Percentiles rank a stretch among this genome's conserved stretches.
Conservation (phyloP, 2,113 vertebrate species). For the Mionectes macconnelli region DNA sequence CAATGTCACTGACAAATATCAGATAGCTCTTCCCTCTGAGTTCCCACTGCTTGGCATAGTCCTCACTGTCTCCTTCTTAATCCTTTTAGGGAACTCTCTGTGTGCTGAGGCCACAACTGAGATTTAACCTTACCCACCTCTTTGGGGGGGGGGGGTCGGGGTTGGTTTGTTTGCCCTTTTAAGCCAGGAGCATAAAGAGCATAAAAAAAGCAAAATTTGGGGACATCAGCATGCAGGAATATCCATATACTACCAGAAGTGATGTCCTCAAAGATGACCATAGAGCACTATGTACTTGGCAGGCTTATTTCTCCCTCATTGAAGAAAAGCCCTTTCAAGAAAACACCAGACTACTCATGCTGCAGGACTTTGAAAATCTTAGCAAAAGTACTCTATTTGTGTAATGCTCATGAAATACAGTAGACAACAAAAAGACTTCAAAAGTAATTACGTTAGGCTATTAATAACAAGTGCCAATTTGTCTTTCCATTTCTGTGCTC, state of each 20-base stretch:
- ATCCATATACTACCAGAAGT: neutral
- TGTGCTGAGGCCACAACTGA: neutral
- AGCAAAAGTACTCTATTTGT: neutral
- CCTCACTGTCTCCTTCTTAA: neutral
- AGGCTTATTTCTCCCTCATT: neutral
- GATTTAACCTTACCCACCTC: neutral
- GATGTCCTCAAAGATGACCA: neutral
- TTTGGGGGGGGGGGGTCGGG: too few species aligned
- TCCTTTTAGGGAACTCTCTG: neutral
- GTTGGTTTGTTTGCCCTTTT: neutral
- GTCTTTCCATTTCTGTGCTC: neutral
- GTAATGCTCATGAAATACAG: neutral
- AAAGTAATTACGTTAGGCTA: neutral
- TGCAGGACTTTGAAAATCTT: neutral
- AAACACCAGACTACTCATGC: neutral
- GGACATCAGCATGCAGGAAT: neutral
- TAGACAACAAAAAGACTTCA: neutral
- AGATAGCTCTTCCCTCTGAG: neutral
- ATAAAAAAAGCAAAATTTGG: neutral
- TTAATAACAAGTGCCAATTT: neutral
- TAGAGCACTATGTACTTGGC: accelerated
- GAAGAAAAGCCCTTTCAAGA: neutral
- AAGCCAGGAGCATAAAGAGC: neutral
- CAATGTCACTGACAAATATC: neutral
- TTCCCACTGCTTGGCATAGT: neutral